Evolutionary conservation across 1,140 invertebrate genomes (phyloP).

Genomic region (Formica exsecta): DNA sequence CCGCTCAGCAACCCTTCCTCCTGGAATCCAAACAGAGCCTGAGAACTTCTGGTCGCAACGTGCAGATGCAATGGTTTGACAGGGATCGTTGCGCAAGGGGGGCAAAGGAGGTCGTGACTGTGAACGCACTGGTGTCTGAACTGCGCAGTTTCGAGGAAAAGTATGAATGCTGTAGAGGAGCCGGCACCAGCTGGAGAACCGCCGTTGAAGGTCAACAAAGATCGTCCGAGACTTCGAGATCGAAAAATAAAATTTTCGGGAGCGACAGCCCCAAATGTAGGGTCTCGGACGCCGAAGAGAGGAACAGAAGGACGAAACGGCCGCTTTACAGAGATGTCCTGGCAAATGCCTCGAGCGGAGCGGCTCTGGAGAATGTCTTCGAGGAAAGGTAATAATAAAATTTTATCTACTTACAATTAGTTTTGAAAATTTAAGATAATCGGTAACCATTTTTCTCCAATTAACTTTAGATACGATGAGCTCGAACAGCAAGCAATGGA

Average conservation of each 20-base stretch:
- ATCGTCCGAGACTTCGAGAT: neutral
- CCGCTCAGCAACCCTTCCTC: slow-evolving; percentile 67
- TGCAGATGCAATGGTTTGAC: slow-evolving; percentile 79
- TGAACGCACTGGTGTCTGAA: slow-evolving; percentile 72
- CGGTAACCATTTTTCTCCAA: neutral
- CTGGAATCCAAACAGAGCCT: slow-evolving; percentile 74
- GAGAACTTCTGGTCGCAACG: slow-evolving; percentile 72
- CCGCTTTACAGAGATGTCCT: slow-evolving; percentile 79
- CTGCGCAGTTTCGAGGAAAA: slow-evolving; percentile 67
- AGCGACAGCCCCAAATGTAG: neutral
- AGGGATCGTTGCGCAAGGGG: slow-evolving; percentile 73
- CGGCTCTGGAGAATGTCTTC: slow-evolving; percentile 66
- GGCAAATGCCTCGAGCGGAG: slow-evolving; percentile 64
- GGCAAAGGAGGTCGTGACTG: slow-evolving; percentile 63
- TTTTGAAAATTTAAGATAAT: slow-evolving; percentile 20
- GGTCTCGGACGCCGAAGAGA: neutral
- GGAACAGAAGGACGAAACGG: slow-evolving; percentile 58
- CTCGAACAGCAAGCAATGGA: slow-evolving; percentile 83
- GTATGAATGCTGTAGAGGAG: slow-evolving; percentile 41
- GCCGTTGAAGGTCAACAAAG: neutral
- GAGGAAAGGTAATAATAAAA: slow-evolving; percentile 67
- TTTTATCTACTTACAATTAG: neutral
- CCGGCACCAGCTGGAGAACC: slow-evolving; percentile 6
- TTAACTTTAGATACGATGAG: slow-evolving; percentile 77
- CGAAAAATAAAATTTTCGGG: neutral